Evolutionary conservation across 1,140 invertebrate genomes (phyloP), one percentile per base, ranked within the genome.

Genomic region (Coboldia fuscipes): DNA sequence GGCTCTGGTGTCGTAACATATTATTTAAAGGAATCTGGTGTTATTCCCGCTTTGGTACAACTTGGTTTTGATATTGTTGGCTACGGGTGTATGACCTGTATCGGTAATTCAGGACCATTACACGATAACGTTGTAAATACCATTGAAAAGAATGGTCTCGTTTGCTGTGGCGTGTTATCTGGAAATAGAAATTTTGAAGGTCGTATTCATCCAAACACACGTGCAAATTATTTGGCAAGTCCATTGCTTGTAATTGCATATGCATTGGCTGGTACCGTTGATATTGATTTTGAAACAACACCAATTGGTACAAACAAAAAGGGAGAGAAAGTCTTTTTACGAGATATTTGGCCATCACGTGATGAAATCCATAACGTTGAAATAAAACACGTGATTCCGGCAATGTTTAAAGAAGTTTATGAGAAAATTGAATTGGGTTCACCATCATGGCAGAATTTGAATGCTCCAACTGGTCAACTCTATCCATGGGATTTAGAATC

Each of bases 61-160:
- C 63, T 96, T 9, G 93, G 92, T 7, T 98, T 97, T 57, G 70
- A 88, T 45, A 77, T 90, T 34, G 80, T 86, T 19, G 92, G 92
- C n/a, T 96, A 92, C 50, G 78, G 93, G 2, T 97, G 93, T 58
- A 97, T 96, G 90, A 97, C 92, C 0, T 97, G 93, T 56, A 98
- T 98, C 42, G 94, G 94, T 7, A 97, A 97, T 57, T 86, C 80
- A 30, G 93, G 93, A 9, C 89, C 89, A 1, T 67, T 98, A 6
- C 79, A 86, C 35, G 88, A 94, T 37, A 66, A 77, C 39, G 79
- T 98, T 17, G 74, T 74, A 0, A 82, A 88, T 46, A 85, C 83
- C 2, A 96, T 97, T 44, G 92, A 97, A 54, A 82, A 88, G 67
- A 84, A 86, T 50, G 84, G 90, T 48, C 60, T 97, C 6, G 83